Evolutionary conservation across 2,113 vertebrate species (phyloP), one percentile per base, ranked within the genome.

Genomic region (Proterorhinus semilunaris): DNA sequence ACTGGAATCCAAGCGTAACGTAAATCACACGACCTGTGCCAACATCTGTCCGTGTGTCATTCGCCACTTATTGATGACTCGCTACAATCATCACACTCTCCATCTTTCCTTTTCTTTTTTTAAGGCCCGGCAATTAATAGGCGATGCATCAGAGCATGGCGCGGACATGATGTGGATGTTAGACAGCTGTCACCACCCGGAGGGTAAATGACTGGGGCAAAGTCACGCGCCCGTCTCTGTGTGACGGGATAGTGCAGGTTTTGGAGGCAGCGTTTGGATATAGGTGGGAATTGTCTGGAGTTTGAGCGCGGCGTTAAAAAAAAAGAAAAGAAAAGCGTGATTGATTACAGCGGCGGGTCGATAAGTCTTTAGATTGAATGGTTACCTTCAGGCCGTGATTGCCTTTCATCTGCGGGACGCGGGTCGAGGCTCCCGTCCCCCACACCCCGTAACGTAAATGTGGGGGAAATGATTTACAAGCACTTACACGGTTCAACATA

Each of bases 161-260:
- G 84, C 71, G 68, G 80, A 91, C 88, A 91, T 82, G 86, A 87
- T 83, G 84, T 79, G 76, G 65, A 21, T 83, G 88, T 86, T 86
- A 88, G 73, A 27, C 65, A 53, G 83, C 80, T 68, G 69, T 85
- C 57, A 9, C 68, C 70, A 88, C 76, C 81, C 49, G 75, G 66
- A 69, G 81, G 81, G 90, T 86, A 87, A 89, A 91, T 88, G 87
- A 82, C 75, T 77, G 72, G 66, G 8, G 62, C 73, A 46, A 80
- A 78, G 71, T 85, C 84, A 75, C 71, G 80, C 77, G 49, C 17
- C 55, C 44, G 4, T 59, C 74, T 4, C 61, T 62, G 75, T 81
- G 75, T 69, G 68, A 86, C 78, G 86, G 70, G 68, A 70, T 82
- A 64, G 84, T 65, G 72, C 10, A 27, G 13, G 27, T 73, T 81